Evolutionary conservation across 2,797 vertebrate species (phyloP).

Genomic region (Siniperca scherzeri): DNA sequence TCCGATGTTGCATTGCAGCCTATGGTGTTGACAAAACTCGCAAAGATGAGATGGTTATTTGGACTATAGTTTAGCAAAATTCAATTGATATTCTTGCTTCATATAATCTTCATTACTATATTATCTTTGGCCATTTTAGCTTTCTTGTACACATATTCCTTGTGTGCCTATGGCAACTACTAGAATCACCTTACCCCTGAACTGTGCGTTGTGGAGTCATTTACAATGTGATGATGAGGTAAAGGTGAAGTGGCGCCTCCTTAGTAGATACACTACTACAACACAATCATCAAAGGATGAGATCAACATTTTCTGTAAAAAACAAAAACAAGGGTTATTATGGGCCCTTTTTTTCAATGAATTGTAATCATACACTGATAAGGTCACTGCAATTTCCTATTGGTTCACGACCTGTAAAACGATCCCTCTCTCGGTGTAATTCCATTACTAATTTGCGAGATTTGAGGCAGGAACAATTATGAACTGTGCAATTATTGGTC

Average conservation of each 20-base stretch:
- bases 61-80: not conserved
- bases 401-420: conserved; percentile 64
- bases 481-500: conserved; percentile 65
- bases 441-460: conserved; percentile 65
- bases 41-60: conserved; percentile 7
- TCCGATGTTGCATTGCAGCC: not conserved
- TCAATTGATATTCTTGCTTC: conserved; percentile 22
- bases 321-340: conserved; percentile 27
- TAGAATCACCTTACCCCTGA: not conserved
- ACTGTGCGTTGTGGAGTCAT: conserved; percentile 18
- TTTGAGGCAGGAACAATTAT: conserved; percentile 59
- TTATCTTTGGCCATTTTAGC: not conserved
- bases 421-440: conserved; percentile 61
- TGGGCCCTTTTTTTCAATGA: conserved; percentile 29
- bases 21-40: not conserved
- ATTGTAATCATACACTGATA: conserved; percentile 53
- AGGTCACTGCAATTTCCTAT: conserved; percentile 64
- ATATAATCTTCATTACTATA: not conserved
- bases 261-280: conserved; percentile 6
- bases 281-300: conserved; percentile 26
- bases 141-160: not conserved
- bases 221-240: conserved; percentile 24
- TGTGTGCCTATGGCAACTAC: not conserved
- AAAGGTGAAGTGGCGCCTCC: conserved; percentile 32
- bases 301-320: conserved; percentile 25